phyloP scores from a whole-genome alignment of 2,113 vertebrate species.

The Capra hircus region DNA sequence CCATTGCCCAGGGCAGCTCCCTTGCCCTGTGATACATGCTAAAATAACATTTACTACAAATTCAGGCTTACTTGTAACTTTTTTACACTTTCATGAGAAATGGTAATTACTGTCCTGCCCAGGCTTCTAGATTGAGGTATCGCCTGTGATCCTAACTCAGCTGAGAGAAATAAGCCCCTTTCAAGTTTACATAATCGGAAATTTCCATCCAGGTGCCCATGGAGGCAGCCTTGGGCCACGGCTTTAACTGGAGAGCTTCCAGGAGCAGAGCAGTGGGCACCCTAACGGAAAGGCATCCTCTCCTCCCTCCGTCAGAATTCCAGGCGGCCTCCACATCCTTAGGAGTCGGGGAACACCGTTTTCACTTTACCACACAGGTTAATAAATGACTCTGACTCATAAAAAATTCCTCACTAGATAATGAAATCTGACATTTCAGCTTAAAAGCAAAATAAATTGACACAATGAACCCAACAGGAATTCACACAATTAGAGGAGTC shows the following conservation, averaged over 20 bases:
- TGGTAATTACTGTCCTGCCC: neutral
- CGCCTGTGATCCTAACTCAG: neutral
- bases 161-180: neutral
- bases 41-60: neutral
- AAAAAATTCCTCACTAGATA: neutral
- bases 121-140: neutral
- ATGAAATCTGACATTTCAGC: neutral
- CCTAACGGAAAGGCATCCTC: neutral
- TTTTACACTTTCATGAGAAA: neutral
- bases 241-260: neutral
- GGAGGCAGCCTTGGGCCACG: neutral
- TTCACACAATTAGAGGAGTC: neutral
- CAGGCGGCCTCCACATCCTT: neutral
- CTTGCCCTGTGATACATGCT: too few species aligned
- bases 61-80: neutral
- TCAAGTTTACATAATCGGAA: neutral
- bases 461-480: neutral
- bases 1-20: neutral
- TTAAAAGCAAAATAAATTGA: neutral
- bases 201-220: neutral
- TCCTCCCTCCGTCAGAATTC: neutral
- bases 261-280: neutral
- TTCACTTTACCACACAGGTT: neutral
- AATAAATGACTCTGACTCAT: neutral
- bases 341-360: neutral